Evolutionary conservation across 1,140 invertebrate genomes (phyloP), one percentile per base, ranked within the genome.

Genomic region (Helicoverpa armigera): DNA sequence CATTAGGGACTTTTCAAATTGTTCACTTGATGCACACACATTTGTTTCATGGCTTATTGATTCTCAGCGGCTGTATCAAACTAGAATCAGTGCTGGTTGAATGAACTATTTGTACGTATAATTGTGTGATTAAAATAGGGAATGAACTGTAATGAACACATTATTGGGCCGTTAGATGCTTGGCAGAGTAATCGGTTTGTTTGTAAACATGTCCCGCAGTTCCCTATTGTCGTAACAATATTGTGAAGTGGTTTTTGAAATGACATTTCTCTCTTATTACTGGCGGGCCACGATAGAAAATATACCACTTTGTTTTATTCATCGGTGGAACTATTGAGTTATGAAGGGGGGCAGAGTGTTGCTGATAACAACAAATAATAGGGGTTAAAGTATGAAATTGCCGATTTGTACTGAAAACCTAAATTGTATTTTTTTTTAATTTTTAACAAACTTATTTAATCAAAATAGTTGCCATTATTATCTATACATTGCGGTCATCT

Each of bases 11-110:
- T 67, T 43, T 67, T 67, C 63, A 67, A 67, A 67, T 48, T 50
- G 16, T 67, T 67, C 63, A 67, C 35, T 12, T 48, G 16, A n/a
- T 12, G 48, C 63, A 67, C 35, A 48, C 35, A 65, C 61, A 35
- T 65, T 65, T 67, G 48, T 67, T 48, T 67, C 63, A 67, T 67
- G 63, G 63, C 35, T 67, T 67, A 67, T 67, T 67, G 63, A 67
- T 67, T 67, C 63, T 50, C 63, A 67, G 48, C 16, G 63, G 63
- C 35, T 67, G 35, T 67, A 67, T 67, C 63, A 67, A 67, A 67
- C 35, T 35, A 67, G 63, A 67, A 50, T 67, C 63, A 50, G 63
- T 67, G 18, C 16, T 67, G 63, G 63, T 67, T 67, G 63, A 67
- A n/a, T 67, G 63, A 67, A 10, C 43, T 43, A 67, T 67, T 67